A percentile compares a stretch with the other conserved stretches of the same genome.
These are phyloP conservation scores for Vulpes vulpes DNA, from an alignment of 2,113 vertebrate genomes.

Conservation along the genomic window DNA sequence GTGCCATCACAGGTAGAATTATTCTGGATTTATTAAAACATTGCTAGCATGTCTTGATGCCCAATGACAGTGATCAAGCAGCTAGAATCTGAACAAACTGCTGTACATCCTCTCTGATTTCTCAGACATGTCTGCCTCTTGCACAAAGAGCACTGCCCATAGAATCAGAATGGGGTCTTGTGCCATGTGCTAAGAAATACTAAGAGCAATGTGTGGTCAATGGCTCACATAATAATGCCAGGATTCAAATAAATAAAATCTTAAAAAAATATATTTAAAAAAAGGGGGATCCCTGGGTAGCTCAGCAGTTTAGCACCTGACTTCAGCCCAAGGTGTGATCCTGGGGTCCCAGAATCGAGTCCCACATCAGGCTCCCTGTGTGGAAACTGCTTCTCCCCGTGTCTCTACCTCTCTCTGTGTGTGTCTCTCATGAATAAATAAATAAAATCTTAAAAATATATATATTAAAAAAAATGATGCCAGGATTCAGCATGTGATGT, in stretches of 20 bases:
- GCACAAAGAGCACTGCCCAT: background rate
- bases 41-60: background rate
- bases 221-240: background rate
- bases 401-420: too few species aligned
- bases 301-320: too few species aligned
- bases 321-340: too few species aligned
- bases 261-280: too few species aligned
- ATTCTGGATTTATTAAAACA: background rate
- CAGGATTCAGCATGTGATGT: background rate
- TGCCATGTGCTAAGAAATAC: background rate
- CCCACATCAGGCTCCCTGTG: too few species aligned
- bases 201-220: background rate
- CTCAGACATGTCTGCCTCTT: background rate
- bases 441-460: too few species aligned
- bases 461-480: background rate
- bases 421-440: too few species aligned
- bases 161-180: fast-evolving
- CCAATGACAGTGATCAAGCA: background rate
- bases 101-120: background rate
- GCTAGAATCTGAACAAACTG: background rate
- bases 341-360: too few species aligned
- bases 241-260: background rate
- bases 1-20: background rate
- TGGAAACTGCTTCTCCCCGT: too few species aligned
- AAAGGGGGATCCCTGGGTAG: too few species aligned